Base-by-base conservation (phyloP, 1,140 invertebrate genomes). In the Trichonephila clavipes region DNA sequence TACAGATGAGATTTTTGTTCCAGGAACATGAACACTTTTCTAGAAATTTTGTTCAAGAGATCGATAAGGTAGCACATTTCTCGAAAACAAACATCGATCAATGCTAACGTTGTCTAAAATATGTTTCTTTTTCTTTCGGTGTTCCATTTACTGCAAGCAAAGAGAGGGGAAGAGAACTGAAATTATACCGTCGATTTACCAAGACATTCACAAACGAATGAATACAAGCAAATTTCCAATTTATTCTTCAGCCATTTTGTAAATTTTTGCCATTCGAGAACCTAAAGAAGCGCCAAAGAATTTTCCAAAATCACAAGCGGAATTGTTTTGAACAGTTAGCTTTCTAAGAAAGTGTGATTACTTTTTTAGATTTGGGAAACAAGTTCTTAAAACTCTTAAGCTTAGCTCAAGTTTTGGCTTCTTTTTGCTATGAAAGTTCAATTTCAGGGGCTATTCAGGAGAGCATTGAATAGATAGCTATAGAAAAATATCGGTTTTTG, bases 41-140 rank as follows among this genome's bases (percentile, higher is more conserved):
- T 21, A n/a, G 24, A n/a, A 51, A 12, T 28, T 69, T 24, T 24
- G 21, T 21, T 21, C 8, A n/a, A 69, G 21, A 69, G 21, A 69
- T 69, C 66, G n/a, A 69, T 69, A 69, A n/a, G 3, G 66, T 69
- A 69, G 66, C 64, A 66, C 64, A 69, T 69, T 69, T 69, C 21
- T 24, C n/a, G n/a, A 69, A 69, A 69, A 40, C 77, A 82, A 82
- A 51, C 28, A 82, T 82, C 77, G 77, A 82, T 82, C 77, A 82
- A 82, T 82, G 77, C 77, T 82, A 82, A 82, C 44, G 77, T 16
- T 82, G 77, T 40, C 77, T 82, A 44, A 82, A 82, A 24, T 24
- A n/a, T 8, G n/a, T 24, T 69, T 66, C n/a, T 24, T 69, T 12
- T 14, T 10, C 77, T 82, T 40, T 24, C 77, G 6, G 44, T 5